Conservation (phyloP, 2,888 invertebrate genomes). For the Apomyelois bistriatella region DNA sequence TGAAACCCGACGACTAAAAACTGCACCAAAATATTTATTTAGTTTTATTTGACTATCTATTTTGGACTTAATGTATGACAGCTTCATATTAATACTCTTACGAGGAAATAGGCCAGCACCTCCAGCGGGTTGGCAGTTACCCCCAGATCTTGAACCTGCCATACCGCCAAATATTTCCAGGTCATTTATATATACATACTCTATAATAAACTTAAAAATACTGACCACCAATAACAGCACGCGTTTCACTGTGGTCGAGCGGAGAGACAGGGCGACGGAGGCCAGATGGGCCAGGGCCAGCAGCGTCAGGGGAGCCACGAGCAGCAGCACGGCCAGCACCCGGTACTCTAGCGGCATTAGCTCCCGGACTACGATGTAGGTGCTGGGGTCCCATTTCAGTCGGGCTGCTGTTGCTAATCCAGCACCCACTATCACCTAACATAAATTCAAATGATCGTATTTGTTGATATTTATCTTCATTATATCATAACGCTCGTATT, state of each 20-base stretch:
- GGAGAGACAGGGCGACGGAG: slow-evolving; percentile 26
- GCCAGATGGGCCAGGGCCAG: slow-evolving; percentile 43
- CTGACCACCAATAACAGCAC: slow-evolving; percentile 26
- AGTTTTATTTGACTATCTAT: too few relatives aligned
- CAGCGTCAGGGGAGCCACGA: slow-evolving; percentile 32
- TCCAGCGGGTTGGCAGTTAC: too few relatives aligned
- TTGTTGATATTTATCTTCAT: too few relatives aligned
- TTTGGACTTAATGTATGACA: too few relatives aligned
- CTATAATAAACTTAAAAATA: neutral
- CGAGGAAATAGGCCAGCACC: too few relatives aligned
- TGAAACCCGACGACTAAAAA: too few relatives aligned
- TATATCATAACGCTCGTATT: too few relatives aligned
- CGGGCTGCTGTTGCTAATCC: slow-evolving; percentile 56
- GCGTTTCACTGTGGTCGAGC: slow-evolving; percentile 20
- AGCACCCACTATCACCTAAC: slow-evolving; percentile 49
- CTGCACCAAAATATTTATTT: too few relatives aligned
- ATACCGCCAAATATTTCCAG: too few relatives aligned
- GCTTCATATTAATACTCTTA: too few relatives aligned
- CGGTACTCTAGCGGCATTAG: slow-evolving; percentile 45
- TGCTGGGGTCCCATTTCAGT: slow-evolving; percentile 63
- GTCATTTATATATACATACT: too few relatives aligned
- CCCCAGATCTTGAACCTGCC: too few relatives aligned
- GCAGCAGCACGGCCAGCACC: slow-evolving; percentile 29
- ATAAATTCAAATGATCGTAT: neutral
- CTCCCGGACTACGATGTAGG: slow-evolving; percentile 50